Evolutionary conservation across 2,113 vertebrate genomes (phyloP).

Genomic region (Platycercus adscitus): DNA sequence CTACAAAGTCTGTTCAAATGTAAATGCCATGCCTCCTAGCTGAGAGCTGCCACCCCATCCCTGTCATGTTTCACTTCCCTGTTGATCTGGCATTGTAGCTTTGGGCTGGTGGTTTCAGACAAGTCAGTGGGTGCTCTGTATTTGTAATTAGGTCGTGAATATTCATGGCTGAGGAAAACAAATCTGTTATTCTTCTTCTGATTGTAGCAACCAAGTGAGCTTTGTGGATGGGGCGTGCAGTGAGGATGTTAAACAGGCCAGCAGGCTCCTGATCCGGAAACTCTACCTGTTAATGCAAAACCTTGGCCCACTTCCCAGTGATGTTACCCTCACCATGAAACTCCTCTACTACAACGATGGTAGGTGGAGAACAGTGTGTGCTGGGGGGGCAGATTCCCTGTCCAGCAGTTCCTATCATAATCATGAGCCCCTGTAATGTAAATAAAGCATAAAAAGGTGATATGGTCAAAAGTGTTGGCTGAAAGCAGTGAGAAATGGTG

Average conservation of each 20-base stretch:
- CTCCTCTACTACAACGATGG: constrained; percentile 80
- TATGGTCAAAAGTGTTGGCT: background rate
- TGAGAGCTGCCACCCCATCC: constrained; percentile 27
- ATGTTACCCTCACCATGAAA: constrained; percentile 78
- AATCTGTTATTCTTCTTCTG: constrained; percentile 37
- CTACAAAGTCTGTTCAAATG: constrained; percentile 36
- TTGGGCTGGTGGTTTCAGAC: constrained; percentile 13
- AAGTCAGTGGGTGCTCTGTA: constrained; percentile 22
- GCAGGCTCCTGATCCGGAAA: constrained; percentile 75
- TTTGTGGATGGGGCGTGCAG: constrained; percentile 27
- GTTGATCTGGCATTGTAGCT: constrained; percentile 35
- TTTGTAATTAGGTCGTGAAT: constrained; percentile 31
- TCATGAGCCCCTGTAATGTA: background rate
- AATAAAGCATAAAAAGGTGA: background rate
- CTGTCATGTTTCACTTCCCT: constrained; percentile 36
- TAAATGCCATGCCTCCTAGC: constrained; percentile 26
- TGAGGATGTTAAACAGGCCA: constrained; percentile 80
- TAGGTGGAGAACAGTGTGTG: constrained; percentile 23
- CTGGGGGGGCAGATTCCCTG: background rate
- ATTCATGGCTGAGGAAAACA: constrained; percentile 35
- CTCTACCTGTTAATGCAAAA: constrained; percentile 79
- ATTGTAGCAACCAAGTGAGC: constrained; percentile 52
- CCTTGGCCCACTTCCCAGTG: constrained; percentile 74
- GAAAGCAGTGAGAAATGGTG: background rate
- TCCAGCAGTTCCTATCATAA: background rate